A percentile compares a stretch with the other conserved stretches of the same genome.
Evolutionary conservation across 2,113 vertebrate genomes (phyloP).

Genomic region (Origma solitaria): DNA sequence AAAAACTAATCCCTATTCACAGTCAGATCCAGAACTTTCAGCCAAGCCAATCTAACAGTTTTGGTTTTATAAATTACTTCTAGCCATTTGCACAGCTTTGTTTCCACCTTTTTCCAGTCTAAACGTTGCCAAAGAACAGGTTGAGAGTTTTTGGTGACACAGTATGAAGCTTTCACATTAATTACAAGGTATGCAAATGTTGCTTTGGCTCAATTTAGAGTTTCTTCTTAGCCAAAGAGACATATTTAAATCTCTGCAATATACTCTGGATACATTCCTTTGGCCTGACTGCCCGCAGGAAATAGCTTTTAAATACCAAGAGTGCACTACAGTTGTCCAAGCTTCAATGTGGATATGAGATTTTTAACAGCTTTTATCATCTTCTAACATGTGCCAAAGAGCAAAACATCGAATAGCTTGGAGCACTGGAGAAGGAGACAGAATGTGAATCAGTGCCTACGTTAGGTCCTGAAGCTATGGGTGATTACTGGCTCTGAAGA

Average conservation of each 20-base stretch:
- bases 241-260: background rate
- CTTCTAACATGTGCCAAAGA: slow-evolving; percentile 9
- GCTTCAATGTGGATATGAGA: background rate
- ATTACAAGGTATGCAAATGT: background rate
- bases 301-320: slow-evolving; percentile 39
- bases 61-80: background rate
- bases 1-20: background rate
- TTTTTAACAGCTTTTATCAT: slow-evolving; percentile 27
- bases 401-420: background rate
- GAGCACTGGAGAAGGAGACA: background rate
- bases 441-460: background rate
- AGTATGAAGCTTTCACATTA: background rate
- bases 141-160: background rate
- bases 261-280: background rate
- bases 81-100: background rate
- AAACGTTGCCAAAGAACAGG: background rate
- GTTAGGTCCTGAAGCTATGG: background rate
- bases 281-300: slow-evolving; percentile 6
- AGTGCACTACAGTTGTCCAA: background rate
- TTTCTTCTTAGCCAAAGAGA: background rate
- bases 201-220: background rate
- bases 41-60: background rate
- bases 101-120: background rate
- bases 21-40: background rate
- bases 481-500: background rate